Conservation (phyloP, 2,797 vertebrate genomes). For the Falco berigora region DNA sequence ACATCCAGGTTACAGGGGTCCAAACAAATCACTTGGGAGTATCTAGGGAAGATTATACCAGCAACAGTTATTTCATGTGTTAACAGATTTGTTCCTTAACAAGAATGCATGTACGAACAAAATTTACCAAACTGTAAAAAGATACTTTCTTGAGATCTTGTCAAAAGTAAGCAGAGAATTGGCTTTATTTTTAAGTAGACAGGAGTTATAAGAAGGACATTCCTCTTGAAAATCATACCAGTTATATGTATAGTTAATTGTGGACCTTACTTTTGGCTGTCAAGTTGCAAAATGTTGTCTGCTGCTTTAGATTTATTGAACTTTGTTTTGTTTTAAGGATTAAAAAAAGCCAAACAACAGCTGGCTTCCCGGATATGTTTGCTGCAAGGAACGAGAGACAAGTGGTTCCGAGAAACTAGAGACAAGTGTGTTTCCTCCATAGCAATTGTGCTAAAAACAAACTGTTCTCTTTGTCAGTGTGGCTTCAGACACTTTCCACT, state of each 20-base stretch:
- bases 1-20: neutral
- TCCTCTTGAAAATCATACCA: neutral
- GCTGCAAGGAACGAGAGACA: constrained; percentile 25
- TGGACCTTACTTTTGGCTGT: neutral
- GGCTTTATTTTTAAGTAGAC: neutral
- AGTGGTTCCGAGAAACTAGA: neutral
- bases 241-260: neutral
- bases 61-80: neutral
- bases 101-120: neutral
- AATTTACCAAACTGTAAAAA: neutral
- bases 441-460: constrained; percentile 20
- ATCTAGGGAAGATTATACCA: neutral
- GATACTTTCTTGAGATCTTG: neutral
- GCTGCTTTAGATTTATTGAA: neutral
- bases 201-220: neutral
- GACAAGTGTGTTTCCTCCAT: constrained; percentile 8
- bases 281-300: neutral
- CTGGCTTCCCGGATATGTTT: constrained; percentile 7
- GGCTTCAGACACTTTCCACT: constrained; percentile 20
- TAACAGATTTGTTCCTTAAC: neutral
- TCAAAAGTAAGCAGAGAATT: neutral
- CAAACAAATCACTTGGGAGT: neutral
- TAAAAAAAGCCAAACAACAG: neutral
- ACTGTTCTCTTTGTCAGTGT: neutral
- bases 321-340: constrained; percentile 2